phyloP scores from a whole-genome alignment of 1,140 invertebrate species.

The Brachionus manjavacas region DNA sequence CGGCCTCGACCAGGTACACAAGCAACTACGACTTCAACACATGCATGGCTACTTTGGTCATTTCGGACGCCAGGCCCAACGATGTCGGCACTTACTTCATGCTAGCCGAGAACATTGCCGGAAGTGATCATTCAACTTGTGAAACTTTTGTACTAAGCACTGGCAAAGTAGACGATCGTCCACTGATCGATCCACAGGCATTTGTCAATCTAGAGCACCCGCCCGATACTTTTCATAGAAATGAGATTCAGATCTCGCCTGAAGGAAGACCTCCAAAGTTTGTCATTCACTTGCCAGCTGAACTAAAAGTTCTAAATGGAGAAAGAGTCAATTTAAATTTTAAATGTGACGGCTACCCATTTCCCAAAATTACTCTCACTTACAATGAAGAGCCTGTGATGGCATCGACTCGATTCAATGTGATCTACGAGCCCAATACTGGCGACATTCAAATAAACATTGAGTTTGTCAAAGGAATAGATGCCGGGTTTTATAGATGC shows the following conservation, averaged over 20 bases:
- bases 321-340: not conserved
- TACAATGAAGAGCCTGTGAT: conserved; percentile 46
- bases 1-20: not conserved
- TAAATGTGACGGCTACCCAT: conserved; percentile 39
- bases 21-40: conserved; percentile 10
- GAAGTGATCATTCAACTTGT: conserved; percentile 7
- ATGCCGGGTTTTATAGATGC: conserved; percentile 68
- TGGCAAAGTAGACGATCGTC: conserved; percentile 20
- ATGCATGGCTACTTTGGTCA: not conserved
- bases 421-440: conserved; percentile 77
- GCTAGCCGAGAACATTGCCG: conserved; percentile 26
- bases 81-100: conserved; percentile 15
- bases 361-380: not conserved
- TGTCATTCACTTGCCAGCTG: not conserved
- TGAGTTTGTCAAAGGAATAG: conserved; percentile 65
- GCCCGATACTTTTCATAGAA: conserved; percentile 74
- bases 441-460: conserved; percentile 13
- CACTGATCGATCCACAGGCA: conserved; percentile 31
- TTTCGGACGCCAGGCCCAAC: not conserved
- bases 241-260: conserved; percentile 44
- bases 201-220: conserved; percentile 61
- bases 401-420: conserved; percentile 45
- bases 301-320: not conserved
- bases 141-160: not conserved
- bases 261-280: conserved; percentile 12